Percentiles rank a stretch among this genome's conserved stretches.
phyloP scores from a whole-genome alignment of 2,113 vertebrate genomes.

The Stigmatopora argus region DNA sequence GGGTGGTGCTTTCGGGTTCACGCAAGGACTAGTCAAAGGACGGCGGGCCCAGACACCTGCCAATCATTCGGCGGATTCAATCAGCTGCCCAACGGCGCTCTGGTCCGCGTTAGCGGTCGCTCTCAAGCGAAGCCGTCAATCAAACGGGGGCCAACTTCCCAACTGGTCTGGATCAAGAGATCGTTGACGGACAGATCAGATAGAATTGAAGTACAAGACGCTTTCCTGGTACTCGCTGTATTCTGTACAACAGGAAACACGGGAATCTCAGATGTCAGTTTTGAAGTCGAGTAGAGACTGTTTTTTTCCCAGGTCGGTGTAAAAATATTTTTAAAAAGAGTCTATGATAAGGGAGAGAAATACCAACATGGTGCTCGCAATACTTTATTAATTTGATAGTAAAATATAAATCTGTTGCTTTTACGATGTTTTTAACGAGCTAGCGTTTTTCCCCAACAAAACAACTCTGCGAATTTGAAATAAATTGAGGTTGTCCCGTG shows the following conservation, averaged over 20 bases:
- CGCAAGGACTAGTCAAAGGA: conserved; percentile 36
- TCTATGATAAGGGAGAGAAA: too few relatives aligned
- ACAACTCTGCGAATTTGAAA: background rate
- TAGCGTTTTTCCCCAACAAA: background rate
- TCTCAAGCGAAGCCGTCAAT: conserved; percentile 39
- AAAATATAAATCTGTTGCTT: background rate
- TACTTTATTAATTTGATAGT: too few relatives aligned
- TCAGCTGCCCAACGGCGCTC: conserved; percentile 31
- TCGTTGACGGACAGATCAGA: conserved; percentile 35
- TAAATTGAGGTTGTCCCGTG: background rate
- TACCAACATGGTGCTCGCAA: too few relatives aligned
- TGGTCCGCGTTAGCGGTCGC: conserved; percentile 34
- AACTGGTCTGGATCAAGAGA: conserved; percentile 33
- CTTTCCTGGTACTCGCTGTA: background rate
- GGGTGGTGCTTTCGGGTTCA: conserved; percentile 22
- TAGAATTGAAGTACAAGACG: conserved; percentile 6
- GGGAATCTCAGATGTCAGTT: too few relatives aligned
- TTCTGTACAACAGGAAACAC: background rate
- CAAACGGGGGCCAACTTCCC: conserved; percentile 28
- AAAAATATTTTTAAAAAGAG: background rate
- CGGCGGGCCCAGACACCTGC: conserved; percentile 46
- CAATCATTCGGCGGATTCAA: conserved; percentile 37
- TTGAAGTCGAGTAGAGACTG: too few relatives aligned
- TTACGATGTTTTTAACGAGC: background rate
- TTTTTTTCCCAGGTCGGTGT: too few relatives aligned